Percentiles rank a stretch among this genome's conserved stretches.
Evolutionary conservation across 2,797 vertebrate genomes (phyloP).

Genomic region (Hirundo rustica): DNA sequence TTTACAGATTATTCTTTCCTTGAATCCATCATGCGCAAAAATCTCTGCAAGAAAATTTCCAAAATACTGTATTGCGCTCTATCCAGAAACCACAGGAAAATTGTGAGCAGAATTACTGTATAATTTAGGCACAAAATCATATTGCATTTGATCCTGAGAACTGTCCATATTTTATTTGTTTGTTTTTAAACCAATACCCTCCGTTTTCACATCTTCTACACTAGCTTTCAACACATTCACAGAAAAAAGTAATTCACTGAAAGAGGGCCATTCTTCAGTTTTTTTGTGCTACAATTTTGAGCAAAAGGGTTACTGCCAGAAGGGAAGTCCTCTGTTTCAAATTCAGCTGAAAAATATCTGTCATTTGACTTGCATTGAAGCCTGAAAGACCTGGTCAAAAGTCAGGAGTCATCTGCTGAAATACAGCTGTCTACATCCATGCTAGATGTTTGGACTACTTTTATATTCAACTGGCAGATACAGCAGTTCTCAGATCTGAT

Average conservation of each 20-base stretch:
- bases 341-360: background rate
- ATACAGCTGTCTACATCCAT: background rate
- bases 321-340: background rate
- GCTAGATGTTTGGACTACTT: constrained; percentile 1
- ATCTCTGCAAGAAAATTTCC: background rate
- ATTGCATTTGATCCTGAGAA: background rate
- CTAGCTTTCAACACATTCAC: background rate
- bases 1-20: background rate
- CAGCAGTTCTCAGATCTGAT: constrained; percentile 7
- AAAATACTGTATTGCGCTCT: background rate
- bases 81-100: background rate
- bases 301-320: background rate
- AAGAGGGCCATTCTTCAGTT: background rate
- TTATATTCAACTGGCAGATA: constrained; percentile 9
- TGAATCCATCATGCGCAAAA: background rate
- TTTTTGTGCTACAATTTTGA: background rate
- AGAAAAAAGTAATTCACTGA: background rate
- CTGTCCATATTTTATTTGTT: background rate
- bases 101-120: background rate
- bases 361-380: background rate
- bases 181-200: background rate
- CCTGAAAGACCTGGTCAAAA: constrained; percentile 13
- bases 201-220: background rate
- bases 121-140: background rate
- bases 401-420: constrained; percentile 2